phyloP scores from a whole-genome alignment of 2,888 invertebrate species.

The Phrixothrix hirtus region DNA sequence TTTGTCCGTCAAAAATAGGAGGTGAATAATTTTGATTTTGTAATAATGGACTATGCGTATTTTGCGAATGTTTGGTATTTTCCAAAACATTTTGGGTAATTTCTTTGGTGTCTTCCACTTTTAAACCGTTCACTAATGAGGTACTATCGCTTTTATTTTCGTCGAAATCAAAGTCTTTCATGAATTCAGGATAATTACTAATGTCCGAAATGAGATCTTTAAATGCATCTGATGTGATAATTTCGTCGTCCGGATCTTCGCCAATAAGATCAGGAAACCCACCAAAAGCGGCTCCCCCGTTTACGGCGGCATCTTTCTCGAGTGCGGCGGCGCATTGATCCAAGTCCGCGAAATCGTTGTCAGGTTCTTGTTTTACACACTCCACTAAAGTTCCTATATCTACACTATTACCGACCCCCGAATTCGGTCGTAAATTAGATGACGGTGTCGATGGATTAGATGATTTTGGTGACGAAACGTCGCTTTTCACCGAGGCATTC shows the following conservation, averaged over 20 bases:
- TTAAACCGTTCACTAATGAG: conserved; percentile 42
- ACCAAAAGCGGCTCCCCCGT: conserved; percentile 73
- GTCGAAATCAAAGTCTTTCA: conserved; percentile 80
- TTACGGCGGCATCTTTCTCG: conserved; percentile 79
- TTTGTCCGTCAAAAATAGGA: conserved; percentile 46
- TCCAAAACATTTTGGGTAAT: conserved; percentile 37
- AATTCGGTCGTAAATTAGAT: conserved; percentile 45
- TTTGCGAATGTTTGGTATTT: conserved; percentile 38
- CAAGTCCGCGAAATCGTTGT: conserved; percentile 84
- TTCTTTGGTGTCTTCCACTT: conserved; percentile 52
- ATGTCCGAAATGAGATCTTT: conserved; percentile 88
- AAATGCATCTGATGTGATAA: conserved; percentile 74
- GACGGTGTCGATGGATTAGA: conserved; percentile 57
- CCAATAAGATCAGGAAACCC: conserved; percentile 81
- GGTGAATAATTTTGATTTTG: conserved; percentile 50
- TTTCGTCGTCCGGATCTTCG: conserved; percentile 80
- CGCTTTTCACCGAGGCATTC: conserved; percentile 68
- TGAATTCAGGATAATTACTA: conserved; percentile 80
- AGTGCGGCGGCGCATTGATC: conserved; percentile 83
- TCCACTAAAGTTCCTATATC: conserved; percentile 72
- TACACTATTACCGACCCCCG: conserved; percentile 51
- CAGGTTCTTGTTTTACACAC: conserved; percentile 69
- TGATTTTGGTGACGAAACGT: conserved; percentile 60
- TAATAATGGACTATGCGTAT: conserved; percentile 46
- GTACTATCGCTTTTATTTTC: conserved; percentile 53